A percentile compares a stretch with the other conserved stretches of the same genome.
Evolutionary conservation across 2,888 invertebrate species (phyloP).

Genomic region (Epinotia brunnichana): DNA sequence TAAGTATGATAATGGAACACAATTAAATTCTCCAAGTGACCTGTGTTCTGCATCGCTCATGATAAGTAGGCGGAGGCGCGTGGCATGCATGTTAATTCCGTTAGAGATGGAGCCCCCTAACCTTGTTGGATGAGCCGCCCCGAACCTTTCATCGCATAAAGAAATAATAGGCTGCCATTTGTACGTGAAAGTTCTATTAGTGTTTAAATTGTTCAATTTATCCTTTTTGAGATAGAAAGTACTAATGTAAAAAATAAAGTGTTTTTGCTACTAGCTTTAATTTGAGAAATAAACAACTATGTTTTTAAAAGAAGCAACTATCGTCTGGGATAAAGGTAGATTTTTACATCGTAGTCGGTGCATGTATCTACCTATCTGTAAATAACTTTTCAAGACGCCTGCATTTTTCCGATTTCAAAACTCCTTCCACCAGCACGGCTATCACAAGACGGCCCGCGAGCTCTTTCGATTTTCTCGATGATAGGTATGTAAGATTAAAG

Average conservation of each 20-base stretch:
- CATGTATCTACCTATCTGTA: too few species aligned
- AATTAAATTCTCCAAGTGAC: slow-evolving; percentile 82
- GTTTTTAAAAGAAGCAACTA: neutral
- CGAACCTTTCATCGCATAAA: slow-evolving; percentile 70
- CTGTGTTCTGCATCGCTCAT: slow-evolving; percentile 81
- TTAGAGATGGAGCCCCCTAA: slow-evolving; percentile 57
- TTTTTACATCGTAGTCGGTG: neutral
- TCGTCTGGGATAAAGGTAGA: neutral
- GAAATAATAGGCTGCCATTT: slow-evolving; percentile 70
- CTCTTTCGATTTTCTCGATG: too few species aligned
- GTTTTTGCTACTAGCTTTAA: neutral
- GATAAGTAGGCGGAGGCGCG: slow-evolving; percentile 74
- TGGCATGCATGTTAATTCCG: slow-evolving; percentile 74
- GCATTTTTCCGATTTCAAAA: too few species aligned
- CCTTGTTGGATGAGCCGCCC: slow-evolving; percentile 71
- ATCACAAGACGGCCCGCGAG: too few species aligned
- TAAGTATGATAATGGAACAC: slow-evolving; percentile 84
- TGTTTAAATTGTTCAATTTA: slow-evolving; percentile 46
- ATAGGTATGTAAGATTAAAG: too few species aligned
- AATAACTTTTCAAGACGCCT: too few species aligned
- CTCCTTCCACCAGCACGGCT: too few species aligned
- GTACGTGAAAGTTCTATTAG: slow-evolving; percentile 73
- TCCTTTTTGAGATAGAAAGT: slow-evolving; percentile 17
- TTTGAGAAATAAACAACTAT: neutral
- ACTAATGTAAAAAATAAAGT: neutral